Percentiles rank a stretch among this genome's conserved stretches.
These are phyloP conservation scores for Synaphobranchus kaupii DNA, from an alignment of 2,797 vertebrate genomes.

Conservation along the genomic window DNA sequence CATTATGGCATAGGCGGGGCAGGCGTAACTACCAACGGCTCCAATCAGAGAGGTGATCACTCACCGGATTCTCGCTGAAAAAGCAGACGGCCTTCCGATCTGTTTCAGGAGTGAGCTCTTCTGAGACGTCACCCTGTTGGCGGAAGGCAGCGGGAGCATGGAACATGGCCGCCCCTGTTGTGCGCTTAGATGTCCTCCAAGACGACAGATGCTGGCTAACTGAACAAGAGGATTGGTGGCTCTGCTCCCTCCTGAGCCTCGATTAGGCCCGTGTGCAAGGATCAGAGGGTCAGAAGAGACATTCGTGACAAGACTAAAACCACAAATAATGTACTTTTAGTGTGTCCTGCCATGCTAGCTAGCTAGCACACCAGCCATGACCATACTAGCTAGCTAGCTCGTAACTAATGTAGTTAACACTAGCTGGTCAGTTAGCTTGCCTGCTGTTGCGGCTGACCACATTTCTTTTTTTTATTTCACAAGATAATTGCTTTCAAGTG, in stretches of 20 bases:
- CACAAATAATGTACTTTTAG: too few relatives aligned
- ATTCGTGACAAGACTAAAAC: too few relatives aligned
- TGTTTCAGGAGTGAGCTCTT: too few relatives aligned
- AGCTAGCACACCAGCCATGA: too few relatives aligned
- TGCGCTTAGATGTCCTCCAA: background rate
- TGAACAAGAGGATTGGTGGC: constrained; percentile 67
- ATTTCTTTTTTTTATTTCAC: too few relatives aligned
- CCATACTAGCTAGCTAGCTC: too few relatives aligned
- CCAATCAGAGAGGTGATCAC: background rate
- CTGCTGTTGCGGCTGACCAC: too few relatives aligned
- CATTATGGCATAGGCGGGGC: background rate
- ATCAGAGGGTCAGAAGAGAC: constrained; percentile 53
- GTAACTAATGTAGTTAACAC: too few relatives aligned
- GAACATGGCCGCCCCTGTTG: background rate
- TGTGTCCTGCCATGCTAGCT: too few relatives aligned
- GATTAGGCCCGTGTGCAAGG: constrained; percentile 64
- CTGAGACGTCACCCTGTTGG: background rate
- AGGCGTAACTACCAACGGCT: background rate
- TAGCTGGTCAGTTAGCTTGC: too few relatives aligned
- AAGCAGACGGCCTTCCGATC: background rate
- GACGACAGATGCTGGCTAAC: constrained; percentile 61
- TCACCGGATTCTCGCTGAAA: background rate
- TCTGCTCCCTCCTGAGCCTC: constrained; percentile 59
- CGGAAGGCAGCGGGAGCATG: background rate
- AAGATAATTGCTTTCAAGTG: too few relatives aligned